Evolutionary conservation across 2,888 invertebrate genomes (phyloP), one percentile per base, ranked within the genome.

Genomic region (Hypomecis atomaria): DNA sequence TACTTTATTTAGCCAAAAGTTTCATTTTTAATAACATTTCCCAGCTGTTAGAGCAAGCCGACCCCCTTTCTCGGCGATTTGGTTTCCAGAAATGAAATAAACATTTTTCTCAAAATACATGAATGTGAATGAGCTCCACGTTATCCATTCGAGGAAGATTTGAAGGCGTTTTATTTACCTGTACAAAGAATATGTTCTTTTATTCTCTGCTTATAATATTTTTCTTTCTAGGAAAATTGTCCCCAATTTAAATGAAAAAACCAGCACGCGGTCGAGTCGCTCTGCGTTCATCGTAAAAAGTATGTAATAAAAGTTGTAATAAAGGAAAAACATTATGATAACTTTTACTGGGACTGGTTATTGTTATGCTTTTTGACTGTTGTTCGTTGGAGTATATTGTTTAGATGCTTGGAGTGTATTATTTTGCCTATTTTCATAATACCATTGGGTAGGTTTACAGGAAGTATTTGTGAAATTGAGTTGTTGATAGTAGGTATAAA

Each of bases 251-350:
- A 72, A 77, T 58, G 70, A 73, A 76, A 76, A 76, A 68, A 71
- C 70, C 67, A 65, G 23, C 23, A 59, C 67, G 56, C 66, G 70
- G 68, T 61, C 68, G 64, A 69, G 55, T 58, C 55, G 45, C 62
- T 66, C 62, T 59, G 65, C 69, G 69, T 71, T 71, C 62, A 62
- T 75, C 72, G 71, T 77, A 78, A 74, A 78, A 77, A 75, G 63
- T 67, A 58, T 50, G 73, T 69, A 75, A 76, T 78, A 77, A 82
- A 80, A 71, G 72, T 67, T 56, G 71, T 73, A 76, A 77, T 80
- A 81, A 81, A 77, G 75, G 73, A 78, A 78, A 23, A 82, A 80
- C 77, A 77, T 78, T 73, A 77, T 75, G 75, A 79, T 81, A 79
- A 78, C 75, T 76, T 79, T 74, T 66, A 76, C 74, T 67, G 77